Evolutionary conservation across 1,140 invertebrate species (phyloP), one percentile per base, ranked within the genome.

Genomic region (Apis cerana): DNA sequence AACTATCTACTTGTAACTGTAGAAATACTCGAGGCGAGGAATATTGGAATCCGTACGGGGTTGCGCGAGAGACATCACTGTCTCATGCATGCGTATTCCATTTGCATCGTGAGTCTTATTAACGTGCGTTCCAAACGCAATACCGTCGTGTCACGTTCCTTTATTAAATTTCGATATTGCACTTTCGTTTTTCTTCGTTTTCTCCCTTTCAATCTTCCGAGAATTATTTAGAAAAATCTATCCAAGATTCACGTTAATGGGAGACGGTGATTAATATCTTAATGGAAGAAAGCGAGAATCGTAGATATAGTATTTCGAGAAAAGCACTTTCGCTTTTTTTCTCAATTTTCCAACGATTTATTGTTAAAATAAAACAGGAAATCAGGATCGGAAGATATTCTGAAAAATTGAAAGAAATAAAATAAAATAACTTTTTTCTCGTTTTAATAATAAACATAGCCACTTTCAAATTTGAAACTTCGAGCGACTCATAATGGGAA

Each of bases 11-110:
- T 19, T 65, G 54, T 82, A 61, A 62, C 54, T 58, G 59, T 50
- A 21, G 33, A 23, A 52, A 43, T 21, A 19, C 56, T 43, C 54
- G 54, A 52, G 65, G 33, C 33, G 33, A 11, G 62, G 80, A 59
- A 82, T 82, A 82, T 82, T 82, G 74, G 74, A 82, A 76, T 76
- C 74, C 23, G 33, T 64, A 69, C 17, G 54, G 52, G 54, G 17
- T 50, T 69, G 80, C 64, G 19, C 54, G 65, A 61, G 74, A 69
- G 74, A 69, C 80, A 82, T 76, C 72, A 4, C n/a, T 8, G 64
- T 21, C 80, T 75, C 71, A 43, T 75, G 80, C 72, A 81, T 76
- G 80, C 80, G 68, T 81, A 81, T 81, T 81, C 71, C 70, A 75
- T 71, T 81, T 52, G 61, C 64, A 58, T 23, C 50, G 27, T 33